Evolutionary conservation across 2,113 vertebrate species (phyloP).

Genomic region (Dasypus novemcinctus): DNA sequence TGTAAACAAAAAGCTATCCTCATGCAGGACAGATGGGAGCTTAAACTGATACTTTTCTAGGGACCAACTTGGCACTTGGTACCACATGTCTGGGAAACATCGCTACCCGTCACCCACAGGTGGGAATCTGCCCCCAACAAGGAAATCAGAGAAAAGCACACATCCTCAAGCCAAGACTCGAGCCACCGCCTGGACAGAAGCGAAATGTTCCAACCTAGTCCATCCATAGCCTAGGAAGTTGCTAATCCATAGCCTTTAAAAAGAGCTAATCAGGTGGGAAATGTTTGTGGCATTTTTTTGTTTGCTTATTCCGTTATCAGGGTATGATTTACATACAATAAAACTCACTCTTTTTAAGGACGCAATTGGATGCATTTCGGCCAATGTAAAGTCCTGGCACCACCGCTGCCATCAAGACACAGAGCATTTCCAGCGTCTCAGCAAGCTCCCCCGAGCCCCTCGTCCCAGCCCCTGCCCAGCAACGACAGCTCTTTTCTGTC

Average conservation of each 20-base stretch:
- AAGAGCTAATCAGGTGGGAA: not conserved
- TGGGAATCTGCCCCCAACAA: no score
- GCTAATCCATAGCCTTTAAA: no score
- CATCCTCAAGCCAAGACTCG: not conserved
- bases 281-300: no score
- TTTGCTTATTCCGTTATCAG: no score
- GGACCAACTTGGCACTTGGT: no score
- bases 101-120: no score
- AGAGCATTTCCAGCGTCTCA: no score
- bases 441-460: not conserved
- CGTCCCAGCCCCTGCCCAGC: fast-evolving
- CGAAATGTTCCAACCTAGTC: not conserved
- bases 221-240: no score
- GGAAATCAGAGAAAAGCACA: not conserved
- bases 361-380: no score
- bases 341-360: not conserved
- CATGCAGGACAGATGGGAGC: not conserved
- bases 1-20: not conserved
- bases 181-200: fast-evolving
- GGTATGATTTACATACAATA: no score
- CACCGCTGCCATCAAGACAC: not conserved
- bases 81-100: no score
- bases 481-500: fast-evolving
- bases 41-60: no score
- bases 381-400: not conserved